Base-by-base conservation (phyloP, 1,140 invertebrate genomes). In the Epicauta chinensis region DNA sequence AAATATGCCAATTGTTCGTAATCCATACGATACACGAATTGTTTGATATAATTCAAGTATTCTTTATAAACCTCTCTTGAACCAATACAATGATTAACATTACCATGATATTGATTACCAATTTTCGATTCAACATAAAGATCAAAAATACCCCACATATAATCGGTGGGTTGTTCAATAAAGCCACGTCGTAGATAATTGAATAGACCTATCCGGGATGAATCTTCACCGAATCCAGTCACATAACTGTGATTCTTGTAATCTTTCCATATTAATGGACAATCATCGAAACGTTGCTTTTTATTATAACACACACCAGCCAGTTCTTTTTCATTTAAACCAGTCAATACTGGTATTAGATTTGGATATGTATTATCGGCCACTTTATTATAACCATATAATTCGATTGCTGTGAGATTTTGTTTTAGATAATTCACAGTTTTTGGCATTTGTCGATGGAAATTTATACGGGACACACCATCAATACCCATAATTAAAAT, bases 281-380 rank as follows among this genome's bases (percentile, higher is more conserved):
- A 93, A 31, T 74, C 59, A 60, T 89, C 85, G 54, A 81, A 87
- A 7, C 71, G 66, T 63, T 4, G 65, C 58, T 0, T 60, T 51
- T 1, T 62, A 0, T 75, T 75, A 71, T 80, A 79, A 57, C 86
- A 89, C 0, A 66, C 69, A n/a, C 71, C 68, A 43, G 74, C 73
- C 16, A 90, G 57, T 56, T 84, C 85, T 1, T 71, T 67, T 13
- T 77, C 75, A 30, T 69, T 77, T 12, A 82, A 61, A 0, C 89
- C 89, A 1, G 81, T 81, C 0, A 92, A 65, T 6, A 87, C 71
- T 0, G 88, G 80, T 0, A 89, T 76, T 17, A 92, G 58, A 67
- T 93, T 93, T 0, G 87, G 87, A 64, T 86, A 91, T 0, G 89
- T 91, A 62, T 92, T 91, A 61, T 89, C 87, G 1, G 77, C 89